phyloP scores from a whole-genome alignment of 2,113 vertebrate genomes.

The Perca schrenkii region DNA sequence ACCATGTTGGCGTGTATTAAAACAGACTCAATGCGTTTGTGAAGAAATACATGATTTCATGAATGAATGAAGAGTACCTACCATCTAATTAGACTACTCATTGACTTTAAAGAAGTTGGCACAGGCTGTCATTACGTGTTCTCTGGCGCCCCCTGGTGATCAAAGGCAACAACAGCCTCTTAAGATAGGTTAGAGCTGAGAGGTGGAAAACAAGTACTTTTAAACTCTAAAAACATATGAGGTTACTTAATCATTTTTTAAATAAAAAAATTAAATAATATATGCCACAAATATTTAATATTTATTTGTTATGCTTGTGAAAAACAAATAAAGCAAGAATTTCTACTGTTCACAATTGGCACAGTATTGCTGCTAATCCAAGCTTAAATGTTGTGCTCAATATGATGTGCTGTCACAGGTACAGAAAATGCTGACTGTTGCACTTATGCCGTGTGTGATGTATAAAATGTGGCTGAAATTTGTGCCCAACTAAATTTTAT shows the following conservation, averaged over 20 bases:
- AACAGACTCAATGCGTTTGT: neutral
- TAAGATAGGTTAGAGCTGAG: neutral
- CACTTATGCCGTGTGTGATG: neutral
- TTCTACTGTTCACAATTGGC: neutral
- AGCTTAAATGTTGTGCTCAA: conserved; percentile 13
- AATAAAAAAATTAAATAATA: neutral
- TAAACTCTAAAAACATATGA: neutral
- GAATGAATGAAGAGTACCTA: neutral
- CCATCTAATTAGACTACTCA: neutral
- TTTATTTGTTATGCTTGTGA: conserved; percentile 40
- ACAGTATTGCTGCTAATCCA: conserved; percentile 11
- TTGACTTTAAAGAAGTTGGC: neutral
- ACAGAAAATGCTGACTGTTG: neutral
- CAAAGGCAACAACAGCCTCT: neutral
- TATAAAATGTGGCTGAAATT: neutral
- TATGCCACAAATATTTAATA: neutral
- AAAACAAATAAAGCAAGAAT: conserved; percentile 38
- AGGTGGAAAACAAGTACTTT: neutral
- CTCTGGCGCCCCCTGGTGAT: conserved; percentile 51
- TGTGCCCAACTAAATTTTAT: neutral
- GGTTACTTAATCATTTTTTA: neutral
- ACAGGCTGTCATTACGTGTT: conserved; percentile 1
- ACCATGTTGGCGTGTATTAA: neutral
- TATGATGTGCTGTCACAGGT: conserved; percentile 13
- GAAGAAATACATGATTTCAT: neutral